Percentiles rank a stretch among this genome's conserved stretches.
Conservation (phyloP, 2,113 vertebrate species). For the Nycticorax nycticorax region DNA sequence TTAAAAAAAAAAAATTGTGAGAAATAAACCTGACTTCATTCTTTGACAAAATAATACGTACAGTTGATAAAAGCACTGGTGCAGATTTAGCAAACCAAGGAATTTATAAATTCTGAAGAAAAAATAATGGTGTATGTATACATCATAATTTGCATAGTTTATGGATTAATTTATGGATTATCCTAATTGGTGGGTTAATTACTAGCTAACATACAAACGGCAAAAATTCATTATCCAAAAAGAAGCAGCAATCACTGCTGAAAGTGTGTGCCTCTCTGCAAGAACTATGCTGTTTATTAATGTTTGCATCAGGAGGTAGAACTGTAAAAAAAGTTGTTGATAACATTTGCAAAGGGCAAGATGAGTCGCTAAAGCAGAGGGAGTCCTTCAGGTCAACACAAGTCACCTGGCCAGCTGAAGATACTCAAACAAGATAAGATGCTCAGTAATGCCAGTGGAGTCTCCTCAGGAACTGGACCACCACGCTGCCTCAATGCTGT, state of each 20-base stretch:
- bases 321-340: background rate
- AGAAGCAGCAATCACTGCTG: background rate
- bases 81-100: background rate
- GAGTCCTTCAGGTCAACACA: background rate
- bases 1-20: too few relatives aligned
- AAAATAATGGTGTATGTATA: background rate
- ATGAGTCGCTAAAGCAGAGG: background rate
- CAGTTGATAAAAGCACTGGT: background rate
- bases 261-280: background rate
- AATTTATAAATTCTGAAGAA: background rate
- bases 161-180: background rate
- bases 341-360: background rate
- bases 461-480: background rate
- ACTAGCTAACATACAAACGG: background rate
- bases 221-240: background rate
- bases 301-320: background rate
- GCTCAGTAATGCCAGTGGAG: background rate
- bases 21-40: background rate
- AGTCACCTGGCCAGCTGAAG: background rate
- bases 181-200: background rate
- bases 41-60: background rate
- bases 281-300: background rate
- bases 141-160: background rate
- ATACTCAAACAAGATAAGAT: background rate
- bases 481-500: accelerated